These are phyloP conservation scores for Mya arenaria DNA, from an alignment of 1,140 invertebrate species.

Conservation along the genomic window DNA sequence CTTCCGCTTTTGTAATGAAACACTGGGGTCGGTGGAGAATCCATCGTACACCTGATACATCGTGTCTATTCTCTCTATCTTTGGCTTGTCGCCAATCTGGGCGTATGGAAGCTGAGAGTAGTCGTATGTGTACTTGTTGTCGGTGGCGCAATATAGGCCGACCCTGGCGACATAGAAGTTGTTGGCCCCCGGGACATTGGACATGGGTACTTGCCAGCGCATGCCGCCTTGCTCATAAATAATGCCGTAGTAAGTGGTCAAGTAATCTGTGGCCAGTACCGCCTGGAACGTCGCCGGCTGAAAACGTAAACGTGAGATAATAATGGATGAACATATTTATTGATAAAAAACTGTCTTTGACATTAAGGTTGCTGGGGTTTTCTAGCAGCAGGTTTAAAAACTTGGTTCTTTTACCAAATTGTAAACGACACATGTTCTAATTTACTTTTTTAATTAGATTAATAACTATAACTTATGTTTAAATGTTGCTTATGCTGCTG, in stretches of 20 bases:
- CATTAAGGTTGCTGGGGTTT: too few relatives aligned
- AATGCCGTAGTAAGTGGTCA: background rate
- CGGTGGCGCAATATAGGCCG: background rate
- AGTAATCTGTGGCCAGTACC: constrained; percentile 2
- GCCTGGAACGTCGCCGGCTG: constrained; percentile 21
- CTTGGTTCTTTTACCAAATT: too few relatives aligned
- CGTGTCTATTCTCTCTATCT: constrained; percentile 20
- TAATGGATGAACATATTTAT: too few relatives aligned
- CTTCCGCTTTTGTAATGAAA: background rate
- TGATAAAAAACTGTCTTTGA: too few relatives aligned
- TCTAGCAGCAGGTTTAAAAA: too few relatives aligned
- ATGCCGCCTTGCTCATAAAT: constrained; percentile 25
- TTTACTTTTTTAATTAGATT: too few relatives aligned
- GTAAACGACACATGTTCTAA: too few relatives aligned
- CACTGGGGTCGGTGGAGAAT: background rate
- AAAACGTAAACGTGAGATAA: too few relatives aligned
- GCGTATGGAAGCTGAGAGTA: constrained; percentile 19
- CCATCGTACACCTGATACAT: background rate
- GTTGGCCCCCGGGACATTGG: background rate
- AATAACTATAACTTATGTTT: too few relatives aligned
- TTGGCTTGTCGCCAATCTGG: background rate
- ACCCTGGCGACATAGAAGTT: background rate
- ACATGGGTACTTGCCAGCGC: background rate
- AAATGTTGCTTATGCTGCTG: too few relatives aligned
- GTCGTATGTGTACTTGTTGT: constrained; percentile 15